These are phyloP conservation scores for Characodon lateralis DNA, from an alignment of 2,797 vertebrate genomes.

Conservation along the genomic window DNA sequence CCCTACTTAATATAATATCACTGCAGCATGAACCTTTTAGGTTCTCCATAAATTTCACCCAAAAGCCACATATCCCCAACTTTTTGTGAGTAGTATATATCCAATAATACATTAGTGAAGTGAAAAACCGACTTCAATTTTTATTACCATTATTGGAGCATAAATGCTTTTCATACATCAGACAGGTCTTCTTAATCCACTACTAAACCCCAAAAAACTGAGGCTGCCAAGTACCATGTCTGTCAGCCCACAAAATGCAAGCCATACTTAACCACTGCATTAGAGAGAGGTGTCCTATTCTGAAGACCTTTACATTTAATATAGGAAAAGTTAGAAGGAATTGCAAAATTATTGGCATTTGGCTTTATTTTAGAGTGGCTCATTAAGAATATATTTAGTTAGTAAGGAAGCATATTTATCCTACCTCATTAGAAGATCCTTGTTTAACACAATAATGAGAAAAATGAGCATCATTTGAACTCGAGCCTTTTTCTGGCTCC, in stretches of 20 bases:
- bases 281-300: too few relatives aligned
- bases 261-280: too few relatives aligned
- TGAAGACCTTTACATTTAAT: too few relatives aligned
- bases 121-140: neutral
- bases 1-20: too few relatives aligned
- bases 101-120: too few relatives aligned
- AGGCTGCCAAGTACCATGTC: too few relatives aligned
- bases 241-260: neutral
- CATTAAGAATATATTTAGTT: neutral
- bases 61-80: too few relatives aligned
- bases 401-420: neutral
- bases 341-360: neutral
- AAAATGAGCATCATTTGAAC: neutral
- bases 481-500: conserved; percentile 19
- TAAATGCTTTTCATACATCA: neutral
- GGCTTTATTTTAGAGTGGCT: neutral
- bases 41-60: too few relatives aligned
- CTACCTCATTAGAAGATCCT: conserved; percentile 39
- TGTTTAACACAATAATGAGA: neutral
- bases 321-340: neutral
- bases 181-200: neutral
- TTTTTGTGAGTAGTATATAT: too few relatives aligned
- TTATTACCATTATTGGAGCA: neutral
- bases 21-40: too few relatives aligned
- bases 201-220: neutral